Conservation (phyloP, 1,140 invertebrate species). For the Ceratina japonica region DNA sequence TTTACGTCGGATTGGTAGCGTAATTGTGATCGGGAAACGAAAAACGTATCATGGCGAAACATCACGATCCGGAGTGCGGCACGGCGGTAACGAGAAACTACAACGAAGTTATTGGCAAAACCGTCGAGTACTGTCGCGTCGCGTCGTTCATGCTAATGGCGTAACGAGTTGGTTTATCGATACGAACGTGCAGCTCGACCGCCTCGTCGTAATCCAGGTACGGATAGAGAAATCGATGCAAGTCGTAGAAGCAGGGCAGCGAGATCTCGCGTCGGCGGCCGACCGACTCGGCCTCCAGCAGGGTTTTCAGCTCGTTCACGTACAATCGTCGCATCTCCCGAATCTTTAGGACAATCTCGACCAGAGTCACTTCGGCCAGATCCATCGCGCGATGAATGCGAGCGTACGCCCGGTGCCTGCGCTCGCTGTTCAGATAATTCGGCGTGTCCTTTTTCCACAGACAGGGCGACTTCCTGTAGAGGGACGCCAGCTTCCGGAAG, state of each 20-base stretch:
- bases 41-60: not conserved
- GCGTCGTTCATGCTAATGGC: not conserved
- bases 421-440: constrained; percentile 52
- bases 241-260: constrained; percentile 54
- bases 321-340: constrained; percentile 59
- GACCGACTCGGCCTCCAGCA: constrained; percentile 31
- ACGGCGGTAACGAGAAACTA: constrained; percentile 11
- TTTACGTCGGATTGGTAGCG: not conserved
- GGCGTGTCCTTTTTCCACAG: constrained; percentile 62
- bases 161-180: constrained; percentile 37
- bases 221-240: constrained; percentile 60
- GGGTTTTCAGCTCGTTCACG: constrained; percentile 53
- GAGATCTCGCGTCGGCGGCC: constrained; percentile 34
- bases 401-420: constrained; percentile 56
- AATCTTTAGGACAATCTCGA: constrained; percentile 62
- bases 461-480: constrained; percentile 54
- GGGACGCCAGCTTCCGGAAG: constrained; percentile 50
- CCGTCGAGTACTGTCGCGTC: not conserved
- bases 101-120: constrained; percentile 10
- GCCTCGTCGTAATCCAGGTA: constrained; percentile 62
- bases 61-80: not conserved
- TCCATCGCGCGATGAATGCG: constrained; percentile 49
- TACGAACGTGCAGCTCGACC: constrained; percentile 52
- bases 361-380: constrained; percentile 29
- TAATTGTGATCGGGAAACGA: constrained; percentile 9